Evolutionary conservation across 2,888 invertebrate species (phyloP).

Genomic region (Sinhomidia bicolor): DNA sequence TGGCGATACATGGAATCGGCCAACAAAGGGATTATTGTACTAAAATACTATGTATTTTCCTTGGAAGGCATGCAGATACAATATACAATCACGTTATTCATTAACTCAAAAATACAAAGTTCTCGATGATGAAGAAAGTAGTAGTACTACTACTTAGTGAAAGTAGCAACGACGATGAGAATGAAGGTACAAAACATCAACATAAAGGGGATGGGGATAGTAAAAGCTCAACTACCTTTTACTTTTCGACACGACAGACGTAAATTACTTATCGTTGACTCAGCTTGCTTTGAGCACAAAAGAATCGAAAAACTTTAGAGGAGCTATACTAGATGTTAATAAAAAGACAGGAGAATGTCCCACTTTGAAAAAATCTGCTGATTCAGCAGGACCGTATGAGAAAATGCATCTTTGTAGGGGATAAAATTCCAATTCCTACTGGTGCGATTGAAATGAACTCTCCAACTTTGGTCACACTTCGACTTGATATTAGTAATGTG

Average conservation of each 20-base stretch:
- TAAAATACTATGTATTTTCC: constrained; percentile 23
- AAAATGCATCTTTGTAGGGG: constrained; percentile 54
- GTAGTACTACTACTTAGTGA: neutral
- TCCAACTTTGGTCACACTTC: constrained; percentile 15
- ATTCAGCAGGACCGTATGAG: constrained; percentile 15
- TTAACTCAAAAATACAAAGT: constrained; percentile 46
- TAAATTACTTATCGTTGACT: constrained; percentile 37
- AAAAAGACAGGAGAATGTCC: constrained; percentile 37
- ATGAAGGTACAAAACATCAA: neutral
- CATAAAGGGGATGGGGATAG: constrained; percentile 30
- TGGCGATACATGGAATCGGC: constrained; percentile 22
- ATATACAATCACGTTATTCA: constrained; percentile 17
- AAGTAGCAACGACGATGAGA: neutral
- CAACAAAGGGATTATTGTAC: constrained; percentile 43
- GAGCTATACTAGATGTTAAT: constrained; percentile 34
- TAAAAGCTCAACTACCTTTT: neutral
- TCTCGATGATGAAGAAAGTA: neutral
- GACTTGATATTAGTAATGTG: constrained; percentile 50
- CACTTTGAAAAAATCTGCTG: constrained; percentile 53
- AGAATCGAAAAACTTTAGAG: constrained; percentile 47
- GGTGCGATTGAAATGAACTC: constrained; percentile 25
- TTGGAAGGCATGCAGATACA: constrained; percentile 31
- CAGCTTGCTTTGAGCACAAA: constrained; percentile 36
- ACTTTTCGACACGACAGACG: neutral
- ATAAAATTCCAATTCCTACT: constrained; percentile 49